Conservation (phyloP, 2,797 vertebrate species). For the Melanotaenia pygmaea region DNA sequence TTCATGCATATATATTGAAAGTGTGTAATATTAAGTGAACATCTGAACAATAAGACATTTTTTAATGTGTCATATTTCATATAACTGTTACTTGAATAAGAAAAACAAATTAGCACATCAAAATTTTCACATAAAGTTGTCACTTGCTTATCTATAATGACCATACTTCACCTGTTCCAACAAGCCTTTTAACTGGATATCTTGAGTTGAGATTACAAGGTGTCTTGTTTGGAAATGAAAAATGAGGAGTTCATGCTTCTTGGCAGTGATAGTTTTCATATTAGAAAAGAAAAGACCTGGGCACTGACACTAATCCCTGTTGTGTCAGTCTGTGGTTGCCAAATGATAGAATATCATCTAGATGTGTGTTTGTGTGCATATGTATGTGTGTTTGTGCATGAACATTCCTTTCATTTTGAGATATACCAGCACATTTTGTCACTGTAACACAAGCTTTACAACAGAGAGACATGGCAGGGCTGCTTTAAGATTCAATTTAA, state of each 20-base stretch:
- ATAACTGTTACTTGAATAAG: constrained; percentile 28
- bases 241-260: constrained; percentile 56
- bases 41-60: constrained; percentile 15
- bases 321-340: constrained; percentile 77
- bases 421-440: constrained; percentile 73
- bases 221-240: constrained; percentile 66
- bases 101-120: constrained; percentile 62
- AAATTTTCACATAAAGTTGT: constrained; percentile 40
- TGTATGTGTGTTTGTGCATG: constrained; percentile 21
- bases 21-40: neutral
- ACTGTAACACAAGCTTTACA: constrained; percentile 77
- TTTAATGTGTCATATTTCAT: constrained; percentile 25
- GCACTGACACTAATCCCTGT: constrained; percentile 75
- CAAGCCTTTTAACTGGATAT: constrained; percentile 71
- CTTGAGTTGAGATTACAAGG: constrained; percentile 58
- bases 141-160: constrained; percentile 54
- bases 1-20: neutral
- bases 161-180: constrained; percentile 55
- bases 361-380: constrained; percentile 33
- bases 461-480: constrained; percentile 67
- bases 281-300: constrained; percentile 61
- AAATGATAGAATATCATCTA: constrained; percentile 77
- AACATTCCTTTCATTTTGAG: constrained; percentile 69
- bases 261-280: constrained; percentile 69
- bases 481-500: constrained; percentile 79